Evolutionary conservation across 2,797 vertebrate species (phyloP), one percentile per base, ranked within the genome.

Genomic region (Eulemur albifrons): DNA sequence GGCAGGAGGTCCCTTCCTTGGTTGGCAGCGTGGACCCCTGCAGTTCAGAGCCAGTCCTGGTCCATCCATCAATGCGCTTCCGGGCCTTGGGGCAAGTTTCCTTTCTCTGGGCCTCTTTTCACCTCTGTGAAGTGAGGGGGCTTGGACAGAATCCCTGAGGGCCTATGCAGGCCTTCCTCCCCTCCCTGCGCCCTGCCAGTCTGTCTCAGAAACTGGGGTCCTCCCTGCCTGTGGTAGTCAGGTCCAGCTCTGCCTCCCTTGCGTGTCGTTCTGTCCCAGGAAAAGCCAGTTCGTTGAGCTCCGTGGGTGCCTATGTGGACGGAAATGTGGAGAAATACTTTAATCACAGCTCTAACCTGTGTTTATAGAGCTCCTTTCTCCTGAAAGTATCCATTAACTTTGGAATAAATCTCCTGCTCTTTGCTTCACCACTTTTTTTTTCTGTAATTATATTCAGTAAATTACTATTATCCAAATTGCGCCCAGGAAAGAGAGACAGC

Each of bases 321-420:
- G 97, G 97, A 97, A 97, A 97, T 94, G 96, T 97, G 96, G 94
- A 98, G 97, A 96, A 96, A 98, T 97, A 94, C 97, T 97, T 97
- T 97, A 96, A 98, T 98, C 97, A 97, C 96, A 93, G 96, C 81
- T 96, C 95, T 95, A 97, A 96, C 97, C 94, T 97, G 93, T 97
- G 96, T 97, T 98, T 97, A 97, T 90, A 86, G 97, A 96, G 90
- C 97, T 97, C 95, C 96, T 95, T 97, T 98, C 95, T 97, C 96
- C 94, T 50, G 54, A 94, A 97, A 97, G 97, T 97, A 98, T 88
- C 97, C 97, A 98, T 98, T 97, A 98, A 97, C 97, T 97, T 97
- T 83, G 96, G 98, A 97, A 96, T 97, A 97, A 98, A 96, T 96
- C 97, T 97, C 93, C 81, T 96, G 95, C 95, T 97, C 92, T 97